A percentile compares a stretch with the other conserved stretches of the same genome.
Conservation (phyloP, 2,797 vertebrate species). For the Betta splendens region DNA sequence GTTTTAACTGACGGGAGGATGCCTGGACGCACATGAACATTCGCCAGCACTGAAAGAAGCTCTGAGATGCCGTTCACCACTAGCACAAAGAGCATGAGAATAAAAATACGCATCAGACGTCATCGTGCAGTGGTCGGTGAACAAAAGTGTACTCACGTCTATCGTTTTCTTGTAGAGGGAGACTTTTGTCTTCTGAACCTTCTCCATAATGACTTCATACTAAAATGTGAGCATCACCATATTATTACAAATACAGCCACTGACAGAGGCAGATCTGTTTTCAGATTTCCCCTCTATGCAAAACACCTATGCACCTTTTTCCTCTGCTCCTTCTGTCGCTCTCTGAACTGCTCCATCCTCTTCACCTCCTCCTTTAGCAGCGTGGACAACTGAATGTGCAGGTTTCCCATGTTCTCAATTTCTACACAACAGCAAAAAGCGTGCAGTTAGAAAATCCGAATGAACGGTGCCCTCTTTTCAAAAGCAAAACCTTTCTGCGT, state of each 20-base stretch:
- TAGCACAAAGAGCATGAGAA: no score
- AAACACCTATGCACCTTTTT: constrained; percentile 85
- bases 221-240: constrained; percentile 58
- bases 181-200: constrained; percentile 91
- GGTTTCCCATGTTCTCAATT: constrained; percentile 89
- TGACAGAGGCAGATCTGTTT: background rate
- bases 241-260: background rate
- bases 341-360: constrained; percentile 91
- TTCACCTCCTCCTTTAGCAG: constrained; percentile 88
- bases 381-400: constrained; percentile 89
- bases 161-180: constrained; percentile 90
- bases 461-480: no score
- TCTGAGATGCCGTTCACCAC: no score
- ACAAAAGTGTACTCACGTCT: constrained; percentile 83
- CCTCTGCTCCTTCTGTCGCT: constrained; percentile 93
- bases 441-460: background rate
- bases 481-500: no score
- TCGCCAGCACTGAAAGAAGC: background rate
- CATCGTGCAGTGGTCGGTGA: background rate
- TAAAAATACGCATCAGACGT: no score
- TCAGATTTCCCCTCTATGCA: constrained; percentile 19
- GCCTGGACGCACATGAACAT: no score
- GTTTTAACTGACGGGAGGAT: no score
- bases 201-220: constrained; percentile 91
- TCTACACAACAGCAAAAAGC: constrained; percentile 73